Percentiles rank a stretch among this genome's conserved stretches.
Evolutionary conservation across 1,140 invertebrate genomes (phyloP).

Genomic region (Cotesia glomerata): DNA sequence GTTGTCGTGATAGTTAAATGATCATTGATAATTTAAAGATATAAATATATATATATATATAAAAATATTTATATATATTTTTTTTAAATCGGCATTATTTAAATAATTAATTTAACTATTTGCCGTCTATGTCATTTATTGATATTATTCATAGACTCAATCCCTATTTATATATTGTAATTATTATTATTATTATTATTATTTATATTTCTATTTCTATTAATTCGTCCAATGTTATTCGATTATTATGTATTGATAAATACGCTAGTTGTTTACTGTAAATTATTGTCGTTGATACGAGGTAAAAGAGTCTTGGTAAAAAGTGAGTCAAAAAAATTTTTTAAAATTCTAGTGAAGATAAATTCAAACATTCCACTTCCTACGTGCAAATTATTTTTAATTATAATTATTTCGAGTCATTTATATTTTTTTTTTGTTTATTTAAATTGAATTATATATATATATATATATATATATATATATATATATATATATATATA

Average conservation of each 20-base stretch:
- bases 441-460: background rate
- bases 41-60: background rate
- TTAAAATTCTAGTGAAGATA: slow-evolving; percentile 49
- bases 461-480: slow-evolving; percentile 8
- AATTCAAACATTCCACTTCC: slow-evolving; percentile 60
- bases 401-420: slow-evolving; percentile 33
- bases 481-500: slow-evolving; percentile 11
- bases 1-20: background rate
- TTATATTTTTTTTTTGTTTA: slow-evolving; percentile 1
- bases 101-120: background rate
- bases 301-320: background rate
- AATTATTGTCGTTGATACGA: slow-evolving; percentile 49
- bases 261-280: slow-evolving; percentile 44
- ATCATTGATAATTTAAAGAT: background rate
- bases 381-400: slow-evolving; percentile 58
- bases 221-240: slow-evolving; percentile 15
- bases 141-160: background rate
- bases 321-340: background rate
- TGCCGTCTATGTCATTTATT: background rate
- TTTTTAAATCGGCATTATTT: slow-evolving; percentile 16
- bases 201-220: background rate
- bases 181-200: too few species aligned
- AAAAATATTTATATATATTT: background rate
- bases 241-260: slow-evolving; percentile 8
- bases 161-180: background rate